A percentile compares a stretch with the other conserved stretches of the same genome.
These are phyloP conservation scores for Nymphalis io DNA, from an alignment of 1,140 invertebrate genomes.

Conservation along the genomic window DNA sequence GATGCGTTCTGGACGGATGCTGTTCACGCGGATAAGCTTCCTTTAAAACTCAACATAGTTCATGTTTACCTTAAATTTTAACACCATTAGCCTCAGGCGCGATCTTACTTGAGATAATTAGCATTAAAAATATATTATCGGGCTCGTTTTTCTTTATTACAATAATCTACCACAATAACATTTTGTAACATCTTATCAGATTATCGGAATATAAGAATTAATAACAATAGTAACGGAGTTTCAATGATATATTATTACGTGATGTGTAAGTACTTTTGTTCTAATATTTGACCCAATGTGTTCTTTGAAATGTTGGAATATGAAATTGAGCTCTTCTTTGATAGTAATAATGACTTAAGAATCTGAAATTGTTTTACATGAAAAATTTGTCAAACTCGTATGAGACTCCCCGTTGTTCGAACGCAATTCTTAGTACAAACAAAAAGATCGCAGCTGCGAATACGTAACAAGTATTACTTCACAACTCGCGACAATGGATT, in stretches of 20 bases:
- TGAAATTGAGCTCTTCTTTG: too few species aligned
- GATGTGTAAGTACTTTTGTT: too few species aligned
- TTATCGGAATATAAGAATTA: too few species aligned
- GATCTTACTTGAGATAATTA: neutral
- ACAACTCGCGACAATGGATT: conserved; percentile 34
- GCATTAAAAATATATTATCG: neutral
- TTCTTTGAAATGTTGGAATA: too few species aligned
- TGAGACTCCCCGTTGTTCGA: neutral
- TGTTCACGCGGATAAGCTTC: neutral
- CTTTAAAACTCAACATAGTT: neutral
- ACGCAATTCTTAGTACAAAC: neutral
- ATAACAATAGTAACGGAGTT: too few species aligned
- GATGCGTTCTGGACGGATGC: neutral
- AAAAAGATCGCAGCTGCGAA: conserved; percentile 28
- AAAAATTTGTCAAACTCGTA: neutral
- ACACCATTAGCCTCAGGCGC: neutral
- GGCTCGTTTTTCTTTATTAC: neutral
- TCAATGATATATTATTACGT: too few species aligned
- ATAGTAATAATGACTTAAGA: too few species aligned
- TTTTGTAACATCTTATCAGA: neutral
- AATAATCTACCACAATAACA: neutral
- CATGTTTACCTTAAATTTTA: neutral
- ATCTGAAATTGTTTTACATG: too few species aligned
- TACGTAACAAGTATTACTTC: conserved; percentile 24
- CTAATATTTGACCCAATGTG: too few species aligned